These are phyloP conservation scores for Neomorphus geoffroyi DNA, from an alignment of 2,797 vertebrate species.

Conservation along the genomic window DNA sequence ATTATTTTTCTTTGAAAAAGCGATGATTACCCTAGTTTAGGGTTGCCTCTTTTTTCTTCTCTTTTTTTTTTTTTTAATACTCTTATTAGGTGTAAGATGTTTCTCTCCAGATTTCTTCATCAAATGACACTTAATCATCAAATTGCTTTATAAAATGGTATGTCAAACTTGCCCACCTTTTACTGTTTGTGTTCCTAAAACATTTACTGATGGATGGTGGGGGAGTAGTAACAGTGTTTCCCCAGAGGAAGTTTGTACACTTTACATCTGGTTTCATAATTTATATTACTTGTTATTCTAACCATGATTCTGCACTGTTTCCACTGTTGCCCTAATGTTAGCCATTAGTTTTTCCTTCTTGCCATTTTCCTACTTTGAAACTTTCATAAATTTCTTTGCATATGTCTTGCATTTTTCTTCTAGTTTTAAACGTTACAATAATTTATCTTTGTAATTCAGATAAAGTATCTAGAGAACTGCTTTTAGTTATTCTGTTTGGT, in stretches of 20 bases:
- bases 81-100: conserved; percentile 43
- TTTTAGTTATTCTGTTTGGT: not conserved
- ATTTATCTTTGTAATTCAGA: not conserved
- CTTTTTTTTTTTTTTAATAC: not conserved
- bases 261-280: conserved; percentile 63
- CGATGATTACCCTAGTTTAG: not conserved
- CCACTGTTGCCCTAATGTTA: not conserved
- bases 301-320: not conserved
- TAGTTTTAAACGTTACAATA: not conserved
- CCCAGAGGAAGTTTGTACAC: not conserved
- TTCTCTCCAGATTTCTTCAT: conserved; percentile 44
- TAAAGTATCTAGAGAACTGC: not conserved
- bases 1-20: not conserved
- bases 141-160: not conserved
- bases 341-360: not conserved
- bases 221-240: conserved; percentile 4
- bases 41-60: not conserved
- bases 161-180: not conserved
- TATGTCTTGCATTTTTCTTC: not conserved
- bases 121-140: conserved; percentile 57
- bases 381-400: not conserved
- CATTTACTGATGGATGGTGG: conserved; percentile 21
- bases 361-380: not conserved
- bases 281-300: conserved; percentile 8
- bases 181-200: not conserved